A percentile compares a stretch with the other conserved stretches of the same genome.
Conservation (phyloP, 2,797 vertebrate species). For the Melanotaenia pygmaea region DNA sequence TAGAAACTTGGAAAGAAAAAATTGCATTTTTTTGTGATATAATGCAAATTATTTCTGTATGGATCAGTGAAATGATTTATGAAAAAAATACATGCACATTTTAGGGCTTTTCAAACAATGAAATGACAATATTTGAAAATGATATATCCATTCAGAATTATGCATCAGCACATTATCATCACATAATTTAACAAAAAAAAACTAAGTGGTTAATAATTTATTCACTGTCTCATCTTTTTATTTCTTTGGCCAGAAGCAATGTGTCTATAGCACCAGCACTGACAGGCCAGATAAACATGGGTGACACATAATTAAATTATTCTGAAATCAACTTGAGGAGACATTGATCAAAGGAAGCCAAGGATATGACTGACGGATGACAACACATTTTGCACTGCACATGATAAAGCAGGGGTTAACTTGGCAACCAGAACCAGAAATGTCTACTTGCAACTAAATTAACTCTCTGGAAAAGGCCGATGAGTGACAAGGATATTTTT, state of each 20-base stretch:
- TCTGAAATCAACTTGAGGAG: background rate
- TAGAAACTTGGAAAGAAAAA: background rate
- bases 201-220: background rate
- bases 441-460: background rate
- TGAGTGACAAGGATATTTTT: background rate
- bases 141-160: background rate
- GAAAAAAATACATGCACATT: background rate
- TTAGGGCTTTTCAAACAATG: background rate
- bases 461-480: background rate
- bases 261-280: background rate
- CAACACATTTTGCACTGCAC: background rate
- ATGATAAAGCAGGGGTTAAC: background rate
- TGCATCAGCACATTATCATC: background rate
- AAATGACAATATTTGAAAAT: background rate
- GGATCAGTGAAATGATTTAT: background rate
- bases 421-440: background rate
- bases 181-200: background rate
- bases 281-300: background rate
- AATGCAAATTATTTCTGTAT: background rate
- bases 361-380: background rate
- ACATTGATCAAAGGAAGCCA: background rate
- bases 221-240: background rate
- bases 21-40: background rate
- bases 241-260: background rate
- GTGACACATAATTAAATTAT: background rate